Conservation (phyloP, 2,113 vertebrate genomes). For the Melanocharis versteri region DNA sequence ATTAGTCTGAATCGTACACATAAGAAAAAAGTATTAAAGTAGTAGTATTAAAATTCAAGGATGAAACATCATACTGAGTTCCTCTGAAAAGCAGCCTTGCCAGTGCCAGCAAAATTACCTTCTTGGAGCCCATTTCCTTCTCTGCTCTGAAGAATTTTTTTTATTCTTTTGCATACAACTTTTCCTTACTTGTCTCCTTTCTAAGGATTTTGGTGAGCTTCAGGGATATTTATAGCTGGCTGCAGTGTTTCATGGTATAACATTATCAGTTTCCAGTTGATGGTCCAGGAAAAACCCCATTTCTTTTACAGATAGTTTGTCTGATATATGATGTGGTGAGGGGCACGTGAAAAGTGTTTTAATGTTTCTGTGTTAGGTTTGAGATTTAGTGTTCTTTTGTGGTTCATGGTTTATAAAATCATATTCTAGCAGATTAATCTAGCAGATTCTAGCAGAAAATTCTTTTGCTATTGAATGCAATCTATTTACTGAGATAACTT, state of each 20-base stretch:
- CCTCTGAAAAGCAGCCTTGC: background rate
- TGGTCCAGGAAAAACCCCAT: background rate
- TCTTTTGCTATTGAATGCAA: background rate
- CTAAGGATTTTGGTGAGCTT: background rate
- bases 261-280: background rate
- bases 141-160: background rate
- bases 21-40: background rate
- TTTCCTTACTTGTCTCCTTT: background rate
- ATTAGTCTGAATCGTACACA: background rate
- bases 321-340: background rate
- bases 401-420: background rate
- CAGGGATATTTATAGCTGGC: background rate
- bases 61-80: background rate
- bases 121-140: background rate
- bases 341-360: rapidly evolving
- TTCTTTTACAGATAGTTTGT: background rate
- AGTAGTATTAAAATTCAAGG: background rate
- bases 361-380: rapidly evolving
- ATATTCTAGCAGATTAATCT: background rate
- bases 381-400: background rate
- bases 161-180: background rate
- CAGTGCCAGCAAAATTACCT: background rate
- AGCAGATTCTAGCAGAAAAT: too few species aligned
- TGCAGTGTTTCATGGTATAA: background rate
- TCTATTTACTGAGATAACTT: background rate